Evolutionary conservation across 2,113 vertebrate genomes (phyloP), one percentile per base, ranked within the genome.

Genomic region (Alosa alosa): DNA sequence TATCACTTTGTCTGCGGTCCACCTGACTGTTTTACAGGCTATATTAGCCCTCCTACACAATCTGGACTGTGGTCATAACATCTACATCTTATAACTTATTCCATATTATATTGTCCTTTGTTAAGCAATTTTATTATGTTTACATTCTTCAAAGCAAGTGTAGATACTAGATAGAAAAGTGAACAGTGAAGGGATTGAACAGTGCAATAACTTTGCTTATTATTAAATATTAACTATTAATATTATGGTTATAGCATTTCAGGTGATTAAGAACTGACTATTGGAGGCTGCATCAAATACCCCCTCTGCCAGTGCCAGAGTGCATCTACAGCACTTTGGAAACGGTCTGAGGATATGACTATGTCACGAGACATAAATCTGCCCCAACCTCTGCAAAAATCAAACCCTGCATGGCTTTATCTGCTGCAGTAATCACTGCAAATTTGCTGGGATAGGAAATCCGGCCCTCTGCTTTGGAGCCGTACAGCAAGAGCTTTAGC

Each of bases 231-330:
- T 31, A 31, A 31, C 31, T 31, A 31, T 31, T 31, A 31, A 31
- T 31, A 31, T 31, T 31, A 68, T 31, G 10, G 60, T 36, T 36
- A 15, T 31, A 36, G 64, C 25, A 3, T 72, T 72, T 72, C n/a
- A 72, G 64, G n/a, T 72, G 31, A 72, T 72, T 72, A 72, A 72
- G 64, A 72, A 72, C 36, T 11, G 64, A 72, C 64, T 72, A 31
- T 15, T 36, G 64, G 64, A 68, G 60, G n/a, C 41, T 25, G 10
- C 10, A 10, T 68, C 64, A 72, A 72, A 72, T 72, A 13, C 8
- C 7, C 25, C 3, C 64, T 72, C 11, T 11, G n/a, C 64, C 25
- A 36, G n/a, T 13, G 25, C 64, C 25, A 36, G 31, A 25, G 9
- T 31, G n/a, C 25, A 9, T 31, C 31, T 15, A 36, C 64, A 72